Evolutionary conservation across 2,113 vertebrate species (phyloP).

Genomic region (Lates calcarifer): DNA sequence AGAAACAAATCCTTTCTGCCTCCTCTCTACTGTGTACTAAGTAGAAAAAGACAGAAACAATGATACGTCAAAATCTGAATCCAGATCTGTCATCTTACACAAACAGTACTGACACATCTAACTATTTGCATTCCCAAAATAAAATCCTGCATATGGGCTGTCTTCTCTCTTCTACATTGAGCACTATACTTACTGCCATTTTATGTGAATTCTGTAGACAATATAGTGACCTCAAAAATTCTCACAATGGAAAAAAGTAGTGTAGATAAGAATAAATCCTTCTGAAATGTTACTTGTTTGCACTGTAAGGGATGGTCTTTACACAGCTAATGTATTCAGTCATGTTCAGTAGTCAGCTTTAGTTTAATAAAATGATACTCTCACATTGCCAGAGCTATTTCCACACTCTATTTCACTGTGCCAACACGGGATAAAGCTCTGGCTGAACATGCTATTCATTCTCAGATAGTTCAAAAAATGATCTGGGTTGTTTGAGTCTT

Average conservation of each 20-base stretch:
- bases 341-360: constrained; percentile 32
- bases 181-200: not conserved
- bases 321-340: constrained; percentile 35
- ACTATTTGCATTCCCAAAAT: too few relatives aligned
- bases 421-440: constrained; percentile 45
- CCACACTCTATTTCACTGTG: constrained; percentile 56
- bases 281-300: not conserved
- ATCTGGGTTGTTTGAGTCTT: constrained; percentile 12
- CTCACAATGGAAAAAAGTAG: too few relatives aligned
- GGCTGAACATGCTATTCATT: constrained; percentile 39
- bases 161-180: too few relatives aligned
- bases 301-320: constrained; percentile 16
- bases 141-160: not conserved
- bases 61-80: not conserved
- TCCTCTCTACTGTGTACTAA: too few relatives aligned
- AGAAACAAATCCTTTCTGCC: too few relatives aligned
- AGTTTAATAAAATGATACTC: constrained; percentile 44
- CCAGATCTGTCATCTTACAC: too few relatives aligned
- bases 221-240: too few relatives aligned
- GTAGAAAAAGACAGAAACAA: not conserved
- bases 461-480: constrained; percentile 26
- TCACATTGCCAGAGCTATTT: constrained; percentile 40
- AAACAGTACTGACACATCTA: too few relatives aligned
- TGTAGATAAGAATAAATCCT: not conserved
- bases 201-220: not conserved